Evolutionary conservation across 1,140 invertebrate species (phyloP), one percentile per base, ranked within the genome.

Genomic region (Dreissena polymorpha): DNA sequence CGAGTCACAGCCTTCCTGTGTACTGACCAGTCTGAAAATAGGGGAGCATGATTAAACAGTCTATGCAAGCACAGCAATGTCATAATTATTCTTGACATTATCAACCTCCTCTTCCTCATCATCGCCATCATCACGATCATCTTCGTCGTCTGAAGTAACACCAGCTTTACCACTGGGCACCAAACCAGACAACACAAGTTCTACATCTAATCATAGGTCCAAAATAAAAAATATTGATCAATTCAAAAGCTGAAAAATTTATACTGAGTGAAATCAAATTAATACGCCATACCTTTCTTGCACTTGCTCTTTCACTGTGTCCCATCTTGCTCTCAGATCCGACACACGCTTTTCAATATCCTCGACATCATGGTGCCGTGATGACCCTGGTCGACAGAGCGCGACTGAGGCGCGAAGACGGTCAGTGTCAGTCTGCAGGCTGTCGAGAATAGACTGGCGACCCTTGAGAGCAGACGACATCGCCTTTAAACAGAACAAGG

Each of bases 301-400:
- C 67, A 99, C 94, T 93, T 99, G 97, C 55, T 95, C 95, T 92
- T 97, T 97, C 16, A 99, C 96, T 86, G 96, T 97, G 87, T 96
- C 97, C 98, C 98, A 99, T 71, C 98, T 94, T 57, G 95, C 95
- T 86, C 96, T 97, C 8, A 99, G 93, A 88, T 96, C 95, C 85
- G 96, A 95, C 3, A 99, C 96, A 88, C 99, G 98, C 86, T 97
- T 96, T 91, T 99, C 98, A n/a, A 99, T 92, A 21, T 96, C 94
- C 88, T 99, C 98, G 77, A 99, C 95, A 93, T 99, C 98, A 12
- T 95, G 94, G 85, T 95, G 96, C 64, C 87, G 87, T 88, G 94
- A 88, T 91, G 94, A 93, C 92, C 94, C 87, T 92, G 94, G 95
- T 74, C 97, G 93, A 1, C 97, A 98, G 88, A 95, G 96, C 88